These are phyloP conservation scores for Eolophus roseicapilla DNA, from an alignment of 2,113 vertebrate species.

Conservation along the genomic window DNA sequence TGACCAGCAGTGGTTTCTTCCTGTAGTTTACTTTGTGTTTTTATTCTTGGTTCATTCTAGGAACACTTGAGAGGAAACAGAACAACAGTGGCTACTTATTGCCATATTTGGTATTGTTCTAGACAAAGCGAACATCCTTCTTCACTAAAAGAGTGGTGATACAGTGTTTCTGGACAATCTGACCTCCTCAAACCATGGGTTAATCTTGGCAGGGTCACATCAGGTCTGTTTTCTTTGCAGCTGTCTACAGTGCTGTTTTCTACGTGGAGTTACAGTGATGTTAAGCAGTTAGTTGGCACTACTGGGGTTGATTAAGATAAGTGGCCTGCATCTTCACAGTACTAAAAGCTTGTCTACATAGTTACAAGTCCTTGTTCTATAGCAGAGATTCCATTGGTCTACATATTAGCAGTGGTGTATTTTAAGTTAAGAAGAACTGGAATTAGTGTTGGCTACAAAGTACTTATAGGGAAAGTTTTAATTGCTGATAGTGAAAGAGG, in stretches of 20 bases:
- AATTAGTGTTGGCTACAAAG: background rate
- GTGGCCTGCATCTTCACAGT: background rate
- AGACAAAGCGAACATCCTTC: background rate
- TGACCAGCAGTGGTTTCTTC: constrained; percentile 68
- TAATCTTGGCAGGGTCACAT: background rate
- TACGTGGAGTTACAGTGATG: background rate
- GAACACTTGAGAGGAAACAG: constrained; percentile 55
- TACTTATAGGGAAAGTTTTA: background rate
- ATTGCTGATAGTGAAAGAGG: background rate
- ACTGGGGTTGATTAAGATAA: background rate
- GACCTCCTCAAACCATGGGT: background rate
- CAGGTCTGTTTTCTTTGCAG: background rate
- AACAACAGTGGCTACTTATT: constrained; percentile 4
- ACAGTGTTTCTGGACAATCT: background rate
- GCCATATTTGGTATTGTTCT: constrained; percentile 45
- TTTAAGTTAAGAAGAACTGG: background rate
- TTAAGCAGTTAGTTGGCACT: background rate
- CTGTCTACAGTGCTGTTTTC: background rate
- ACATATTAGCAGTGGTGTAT: background rate
- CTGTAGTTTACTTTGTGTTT: constrained; percentile 52
- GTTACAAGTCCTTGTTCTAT: background rate
- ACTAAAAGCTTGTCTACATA: background rate
- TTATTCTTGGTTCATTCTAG: constrained; percentile 55
- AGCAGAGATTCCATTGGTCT: background rate
- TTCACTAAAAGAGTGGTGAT: background rate